Base-by-base conservation (phyloP, 2,113 vertebrate species). In the Hystrix cristata region DNA sequence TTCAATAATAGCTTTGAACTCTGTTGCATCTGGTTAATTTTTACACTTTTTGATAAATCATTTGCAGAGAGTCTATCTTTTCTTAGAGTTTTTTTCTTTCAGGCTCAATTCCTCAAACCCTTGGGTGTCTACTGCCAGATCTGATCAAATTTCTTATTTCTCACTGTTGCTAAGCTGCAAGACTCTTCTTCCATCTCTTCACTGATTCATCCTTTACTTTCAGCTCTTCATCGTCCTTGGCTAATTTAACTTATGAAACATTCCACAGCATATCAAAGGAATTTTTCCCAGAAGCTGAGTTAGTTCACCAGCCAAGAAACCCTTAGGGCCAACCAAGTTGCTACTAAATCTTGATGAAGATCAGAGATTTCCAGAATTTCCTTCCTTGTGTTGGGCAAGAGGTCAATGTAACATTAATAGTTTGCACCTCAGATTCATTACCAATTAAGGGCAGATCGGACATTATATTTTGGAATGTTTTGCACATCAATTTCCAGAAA, bases 231-330 rank as follows among this genome's bases (percentile, higher is more conserved):
- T 86, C 89, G 67, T 79, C 14, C 15, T 94, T 55, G 13, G 76
- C 29, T 93, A 67, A 74, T 82, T 90, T 95, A 93, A 93, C 65
- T 95, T 60, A 93, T 64, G 69, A 91, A 86, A 93, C 93, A 90
- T 80, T 53, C 11, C 15, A 57, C 79, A 87, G 6, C 23, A 79
- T 78, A 91, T 65, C 12, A 72, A 87, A 94, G 18, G 14, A 96
- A 82, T 91, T 38, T 87, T 95, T 94, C 23, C 31, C 53, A 95
- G 29, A 38, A 92, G 53, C 13, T 55, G 87, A 91, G 55, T 51
- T 87, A 94, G 48, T 51, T 95, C 48, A 21, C 14, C 64, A 95
- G 81, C 19, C 62, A 94, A 87, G 59, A 96, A 95, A 53, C 18
- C 38, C 15, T 62, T 65, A 13, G 38, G 90, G 60, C 55, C 38